phyloP scores from a whole-genome alignment of 2,797 vertebrate genomes.

The Iguana delicatissima region DNA sequence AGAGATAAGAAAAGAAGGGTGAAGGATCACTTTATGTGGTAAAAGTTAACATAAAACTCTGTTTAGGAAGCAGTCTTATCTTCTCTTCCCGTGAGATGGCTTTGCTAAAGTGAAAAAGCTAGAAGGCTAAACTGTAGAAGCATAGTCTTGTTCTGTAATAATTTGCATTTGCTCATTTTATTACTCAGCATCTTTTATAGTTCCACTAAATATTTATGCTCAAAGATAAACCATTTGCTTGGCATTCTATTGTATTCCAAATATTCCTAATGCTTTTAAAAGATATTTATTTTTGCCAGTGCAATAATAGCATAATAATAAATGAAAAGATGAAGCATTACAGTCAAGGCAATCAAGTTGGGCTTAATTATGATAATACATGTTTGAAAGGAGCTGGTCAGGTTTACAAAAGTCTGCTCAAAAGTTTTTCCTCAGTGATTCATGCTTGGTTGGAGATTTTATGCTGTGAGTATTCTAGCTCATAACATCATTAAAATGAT shows the following conservation, averaged over 20 bases:
- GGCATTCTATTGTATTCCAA: background rate
- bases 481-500: background rate
- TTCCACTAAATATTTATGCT: conserved; percentile 13
- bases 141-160: background rate
- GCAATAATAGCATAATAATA: background rate
- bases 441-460: background rate
- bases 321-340: background rate
- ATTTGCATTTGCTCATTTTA: background rate
- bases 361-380: background rate
- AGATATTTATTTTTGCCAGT: background rate
- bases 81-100: background rate
- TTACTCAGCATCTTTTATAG: background rate
- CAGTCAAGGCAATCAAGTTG: background rate
- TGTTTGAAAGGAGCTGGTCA: background rate
- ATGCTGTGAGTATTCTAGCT: background rate
- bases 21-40: conserved; percentile 22
- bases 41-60: background rate
- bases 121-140: background rate
- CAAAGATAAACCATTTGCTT: background rate
- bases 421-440: background rate
- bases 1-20: background rate
- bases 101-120: background rate
- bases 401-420: background rate
- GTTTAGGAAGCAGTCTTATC: background rate
- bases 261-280: background rate